A percentile compares a stretch with the other conserved stretches of the same genome.
Conservation (phyloP, 2,888 invertebrate species). For the Elaeidobius kamerunicus region DNA sequence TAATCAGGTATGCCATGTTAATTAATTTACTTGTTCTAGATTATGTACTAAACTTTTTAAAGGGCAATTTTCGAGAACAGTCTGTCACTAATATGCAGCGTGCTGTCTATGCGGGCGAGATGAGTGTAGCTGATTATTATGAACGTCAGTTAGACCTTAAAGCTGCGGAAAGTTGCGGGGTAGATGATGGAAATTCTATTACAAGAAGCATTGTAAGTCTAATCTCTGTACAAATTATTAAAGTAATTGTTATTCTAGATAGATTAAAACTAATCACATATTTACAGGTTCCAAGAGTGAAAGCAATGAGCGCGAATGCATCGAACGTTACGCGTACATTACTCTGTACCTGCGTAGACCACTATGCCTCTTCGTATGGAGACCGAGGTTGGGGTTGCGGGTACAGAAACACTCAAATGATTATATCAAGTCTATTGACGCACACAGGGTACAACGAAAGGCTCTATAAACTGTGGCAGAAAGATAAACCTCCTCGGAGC, state of each 20-base stretch:
- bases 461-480: constrained; percentile 51
- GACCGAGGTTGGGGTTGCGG: constrained; percentile 94
- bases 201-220: constrained; percentile 63
- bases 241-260: no score
- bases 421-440: constrained; percentile 74
- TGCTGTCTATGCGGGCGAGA: constrained; percentile 81
- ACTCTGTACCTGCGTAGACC: constrained; percentile 78
- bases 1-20: constrained; percentile 60
- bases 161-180: constrained; percentile 71
- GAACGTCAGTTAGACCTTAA: constrained; percentile 74
- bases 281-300: constrained; percentile 51
- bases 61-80: constrained; percentile 67
- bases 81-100: constrained; percentile 76
- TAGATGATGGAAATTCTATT: constrained; percentile 79
- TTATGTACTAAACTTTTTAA: background rate
- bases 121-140: constrained; percentile 83
- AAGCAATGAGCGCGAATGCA: constrained; percentile 54
- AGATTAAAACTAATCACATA: no score
- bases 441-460: constrained; percentile 68
- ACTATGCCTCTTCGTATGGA: constrained; percentile 84
- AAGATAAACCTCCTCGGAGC: constrained; percentile 55
- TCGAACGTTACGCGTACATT: constrained; percentile 66
- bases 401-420: constrained; percentile 88
- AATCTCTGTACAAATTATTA: background rate
- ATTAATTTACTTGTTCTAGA: background rate